Evolutionary conservation across 2,113 vertebrate genomes (phyloP), one percentile per base, ranked within the genome.

Genomic region (Todiramphus chloris): DNA sequence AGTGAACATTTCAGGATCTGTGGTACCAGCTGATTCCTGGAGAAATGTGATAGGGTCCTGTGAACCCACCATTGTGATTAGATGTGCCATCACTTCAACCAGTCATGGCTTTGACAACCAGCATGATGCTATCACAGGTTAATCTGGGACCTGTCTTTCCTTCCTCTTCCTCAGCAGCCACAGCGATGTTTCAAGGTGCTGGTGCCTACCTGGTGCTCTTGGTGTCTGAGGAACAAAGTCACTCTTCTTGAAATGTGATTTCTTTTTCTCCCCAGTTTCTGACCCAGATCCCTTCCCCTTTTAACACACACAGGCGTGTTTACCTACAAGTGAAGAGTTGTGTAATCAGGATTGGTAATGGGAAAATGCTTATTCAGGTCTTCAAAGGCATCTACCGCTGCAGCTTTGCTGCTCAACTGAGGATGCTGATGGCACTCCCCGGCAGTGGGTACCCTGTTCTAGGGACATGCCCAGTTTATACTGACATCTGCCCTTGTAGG

Each of bases 51-150:
- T 15, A 63, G n/a, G 28, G 6, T 7, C 2, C 28, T 83, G 21
- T 59, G 64, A 94, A 67, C 28, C 37, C 35, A 73, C 19, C 35
- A 7, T 5, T 6, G 18, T 66, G 64, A 37, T 58, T 83, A 46
- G 25, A 33, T 51, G 13, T 78, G 51, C 63, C 16, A 2, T 69
- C 41, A 35, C 14, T 28, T 91, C 28, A 9, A 19, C 14, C 13
- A 28, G 13, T 9, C 0, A 0, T 35, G 53, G 11, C 46, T 94
- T 66, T 66, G 24, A n/a, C 25, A 63, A 16, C 16, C 19, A 63
- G 55, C 27, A 62, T 0, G 2, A 18, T 66, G 16, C 16, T 0
- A 0, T 9, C 21, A 19, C 0, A 0, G 24, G 3, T 75, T 76
- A 3, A 1, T 68, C 30, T 3, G 9, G 25, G 25, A 8, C 5